Evolutionary conservation across 2,888 invertebrate species (phyloP).

Genomic region (Noctua fimbriata): DNA sequence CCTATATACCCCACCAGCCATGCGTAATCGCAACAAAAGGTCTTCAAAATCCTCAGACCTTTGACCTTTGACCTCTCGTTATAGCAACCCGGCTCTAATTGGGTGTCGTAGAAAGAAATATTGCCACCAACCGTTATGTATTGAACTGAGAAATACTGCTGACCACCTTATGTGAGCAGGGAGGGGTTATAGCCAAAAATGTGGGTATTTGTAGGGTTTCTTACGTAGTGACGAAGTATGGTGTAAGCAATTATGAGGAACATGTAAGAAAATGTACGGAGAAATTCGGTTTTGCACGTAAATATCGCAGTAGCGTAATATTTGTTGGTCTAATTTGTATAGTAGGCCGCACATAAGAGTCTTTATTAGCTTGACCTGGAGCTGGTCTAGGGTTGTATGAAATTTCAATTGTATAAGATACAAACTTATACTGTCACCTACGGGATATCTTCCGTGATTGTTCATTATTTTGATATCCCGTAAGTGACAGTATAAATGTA

Average conservation of each 20-base stretch:
- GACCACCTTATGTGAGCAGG: slow-evolving; percentile 35
- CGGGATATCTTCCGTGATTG: no score
- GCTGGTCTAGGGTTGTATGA: not conserved
- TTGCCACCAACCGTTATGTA: slow-evolving; percentile 58
- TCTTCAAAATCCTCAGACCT: slow-evolving; percentile 57
- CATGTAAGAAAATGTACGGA: not conserved
- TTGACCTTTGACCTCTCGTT: slow-evolving; percentile 71
- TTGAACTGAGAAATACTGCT: slow-evolving; percentile 59
- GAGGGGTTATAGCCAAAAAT: slow-evolving; percentile 13
- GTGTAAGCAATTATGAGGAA: slow-evolving; percentile 30
- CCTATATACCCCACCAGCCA: slow-evolving; percentile 12
- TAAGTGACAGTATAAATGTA: no score
- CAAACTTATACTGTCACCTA: no score
- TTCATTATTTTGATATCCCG: no score
- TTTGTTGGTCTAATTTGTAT: not conserved
- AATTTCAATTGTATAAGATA: not conserved
- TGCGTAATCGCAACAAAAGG: slow-evolving; percentile 60
- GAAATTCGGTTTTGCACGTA: not conserved
- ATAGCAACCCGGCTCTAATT: slow-evolving; percentile 68
- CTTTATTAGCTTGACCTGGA: not conserved
- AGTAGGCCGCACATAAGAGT: not conserved
- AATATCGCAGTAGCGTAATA: not conserved
- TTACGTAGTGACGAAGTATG: not conserved
- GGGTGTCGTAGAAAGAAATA: slow-evolving; percentile 70
- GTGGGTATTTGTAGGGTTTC: slow-evolving; percentile 22